Percentiles rank a stretch among this genome's conserved stretches.
These are phyloP conservation scores for Epsilonema sp. DNA, from an alignment of 2,888 invertebrate species.

Conservation along the genomic window DNA sequence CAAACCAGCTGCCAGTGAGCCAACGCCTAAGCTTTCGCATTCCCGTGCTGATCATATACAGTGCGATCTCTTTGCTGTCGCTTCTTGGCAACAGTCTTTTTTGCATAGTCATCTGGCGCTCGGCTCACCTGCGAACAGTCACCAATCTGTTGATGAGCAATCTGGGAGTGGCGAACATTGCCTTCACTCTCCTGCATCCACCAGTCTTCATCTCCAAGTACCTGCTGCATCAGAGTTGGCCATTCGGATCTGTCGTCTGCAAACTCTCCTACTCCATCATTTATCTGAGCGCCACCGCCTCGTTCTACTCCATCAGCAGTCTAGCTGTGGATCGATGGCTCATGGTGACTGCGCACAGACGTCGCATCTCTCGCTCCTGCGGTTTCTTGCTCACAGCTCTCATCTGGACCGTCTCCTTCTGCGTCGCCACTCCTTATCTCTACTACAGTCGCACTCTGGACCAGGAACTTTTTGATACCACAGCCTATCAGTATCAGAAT, in stretches of 20 bases:
- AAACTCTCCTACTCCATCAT: not conserved
- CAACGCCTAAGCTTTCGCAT: too few relatives aligned
- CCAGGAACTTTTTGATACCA: too few relatives aligned
- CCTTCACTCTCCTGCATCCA: not conserved
- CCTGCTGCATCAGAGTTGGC: not conserved
- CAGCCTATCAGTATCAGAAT: too few relatives aligned
- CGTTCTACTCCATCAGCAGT: not conserved
- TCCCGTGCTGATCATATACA: too few relatives aligned
- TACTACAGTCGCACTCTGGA: too few relatives aligned
- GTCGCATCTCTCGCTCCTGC: not conserved
- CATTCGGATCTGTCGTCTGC: not conserved
- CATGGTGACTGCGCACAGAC: not conserved
- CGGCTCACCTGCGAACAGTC: not conserved
- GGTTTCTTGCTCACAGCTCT: not conserved
- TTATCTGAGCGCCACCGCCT: not conserved
- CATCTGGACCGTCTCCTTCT: not conserved
- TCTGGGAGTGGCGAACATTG: not conserved
- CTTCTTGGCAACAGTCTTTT: not conserved
- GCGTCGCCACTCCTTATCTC: not conserved
- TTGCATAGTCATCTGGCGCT: not conserved
- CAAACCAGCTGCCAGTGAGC: too few relatives aligned
- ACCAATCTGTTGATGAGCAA: constrained; percentile 1
- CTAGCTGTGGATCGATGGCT: not conserved
- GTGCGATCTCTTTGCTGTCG: not conserved
- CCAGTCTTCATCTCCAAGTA: not conserved